Base-by-base conservation (phyloP, 2,888 invertebrate species). In the Biston stratarius region DNA sequence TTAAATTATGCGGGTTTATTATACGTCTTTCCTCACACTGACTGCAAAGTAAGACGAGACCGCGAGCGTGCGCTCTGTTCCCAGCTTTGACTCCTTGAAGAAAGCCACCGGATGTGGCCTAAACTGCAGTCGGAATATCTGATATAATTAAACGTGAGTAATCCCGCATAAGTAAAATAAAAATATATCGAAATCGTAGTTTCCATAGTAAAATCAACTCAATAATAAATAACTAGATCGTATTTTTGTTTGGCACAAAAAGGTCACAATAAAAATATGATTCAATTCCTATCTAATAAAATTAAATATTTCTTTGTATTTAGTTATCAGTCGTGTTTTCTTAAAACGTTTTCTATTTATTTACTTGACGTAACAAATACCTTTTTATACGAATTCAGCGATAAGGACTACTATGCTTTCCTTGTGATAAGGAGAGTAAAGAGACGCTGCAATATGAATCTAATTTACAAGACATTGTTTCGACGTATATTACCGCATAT, bases 361-460 rank as follows among this genome's bases (percentile, higher is more conserved):
- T 36, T n/a, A 53, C 11, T 53, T 53, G 38, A 53, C 40, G 40
- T 53, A 53, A 53, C 15, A 52, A 36, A n/a, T 52, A 15, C 12
- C 15, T 40, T 40, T 53, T 53, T 53, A 15, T 40, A 53, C 10
- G 15, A 53, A 40, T 15, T 52, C 14, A 36, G 36, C 0, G 38
- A 53, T 53, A 53, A 53, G 53, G 24, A 24, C 24, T 24, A 51
- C n/a, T 51, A 51, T 14, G 6, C 9, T 38, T 38, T 40, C 38
- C 38, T 38, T 14, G 36, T 52, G 36, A 14, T 52, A 52, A 8
- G 8, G 38, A 8, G 0, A 24, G 6, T 6, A 38, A 36, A 1
- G 6, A 51, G n/a, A 51, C n/a, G n/a, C 52, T 36, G 9, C 51
- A 11, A 36, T 52, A 51, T 8, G 11, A 38, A 38, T 14, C 11